Percentiles rank a stretch among this genome's conserved stretches.
These are phyloP conservation scores for Pan troglodytes DNA, from an alignment of 2,113 vertebrate species.

Conservation along the genomic window NHGRI_mPanTro3-v2.1_pri NC_072421.2:118250001-118250500, in stretches of 20 bases:
- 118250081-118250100: neutral
- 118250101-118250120: constrained; percentile 21
- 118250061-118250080: constrained; percentile 31
- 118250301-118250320: neutral
- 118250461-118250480: no score
- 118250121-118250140: neutral
- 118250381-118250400: neutral
- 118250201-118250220: neutral
- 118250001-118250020: neutral
- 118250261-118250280: neutral
- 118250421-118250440: neutral
- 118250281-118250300: neutral
- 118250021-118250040: constrained; percentile 9
- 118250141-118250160: neutral
- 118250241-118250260: neutral
- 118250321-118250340: neutral
- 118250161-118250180: neutral
- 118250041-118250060: constrained; percentile 30
- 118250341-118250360: neutral
- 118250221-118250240: neutral
- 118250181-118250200: constrained; percentile 19
- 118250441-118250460: neutral
- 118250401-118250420: neutral
- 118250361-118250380: neutral
- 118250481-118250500: no score